Percentiles rank a stretch among this genome's conserved stretches.
phyloP scores from a whole-genome alignment of 2,113 vertebrate species.

The Tringa solitaria region DNA sequence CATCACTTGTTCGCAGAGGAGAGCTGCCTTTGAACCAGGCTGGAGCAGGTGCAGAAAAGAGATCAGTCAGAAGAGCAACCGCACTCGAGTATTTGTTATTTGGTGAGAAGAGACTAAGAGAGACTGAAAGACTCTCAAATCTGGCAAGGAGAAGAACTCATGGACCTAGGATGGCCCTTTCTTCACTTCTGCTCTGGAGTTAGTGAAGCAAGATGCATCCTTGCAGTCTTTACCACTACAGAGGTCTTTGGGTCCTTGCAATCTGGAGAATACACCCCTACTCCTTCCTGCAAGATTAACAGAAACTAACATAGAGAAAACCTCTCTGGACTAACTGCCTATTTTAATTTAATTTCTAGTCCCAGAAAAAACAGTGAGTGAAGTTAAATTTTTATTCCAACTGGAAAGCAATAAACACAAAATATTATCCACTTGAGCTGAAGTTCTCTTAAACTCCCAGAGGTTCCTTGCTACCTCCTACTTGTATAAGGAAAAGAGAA shows the following conservation, averaged over 20 bases:
- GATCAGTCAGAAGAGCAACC: not conserved
- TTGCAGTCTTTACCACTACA: not conserved
- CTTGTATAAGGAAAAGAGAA: not conserved
- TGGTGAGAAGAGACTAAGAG: not conserved
- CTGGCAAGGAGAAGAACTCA: not conserved
- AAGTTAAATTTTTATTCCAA: not conserved
- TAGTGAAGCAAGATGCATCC: not conserved
- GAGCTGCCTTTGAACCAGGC: not conserved
- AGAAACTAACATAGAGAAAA: not conserved
- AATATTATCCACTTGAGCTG: accelerated
- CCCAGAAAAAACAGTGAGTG: not conserved
- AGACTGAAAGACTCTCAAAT: not conserved
- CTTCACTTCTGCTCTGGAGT: not conserved
- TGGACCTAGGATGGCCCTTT: not conserved
- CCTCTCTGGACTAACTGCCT: not conserved
- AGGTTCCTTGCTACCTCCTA: not conserved
- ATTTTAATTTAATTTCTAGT: not conserved
- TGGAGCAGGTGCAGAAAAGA: not conserved
- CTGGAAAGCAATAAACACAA: not conserved
- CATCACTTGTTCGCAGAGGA: not conserved
- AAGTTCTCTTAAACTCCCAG: not conserved
- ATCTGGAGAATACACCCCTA: not conserved
- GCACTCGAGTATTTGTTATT: not conserved
- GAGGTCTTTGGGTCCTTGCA: not conserved
- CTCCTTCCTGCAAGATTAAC: not conserved